Percentiles rank a stretch among this genome's conserved stretches.
These are phyloP conservation scores for Machimus atricapillus DNA, from an alignment of 2,888 invertebrate species.

Conservation along the genomic window DNA sequence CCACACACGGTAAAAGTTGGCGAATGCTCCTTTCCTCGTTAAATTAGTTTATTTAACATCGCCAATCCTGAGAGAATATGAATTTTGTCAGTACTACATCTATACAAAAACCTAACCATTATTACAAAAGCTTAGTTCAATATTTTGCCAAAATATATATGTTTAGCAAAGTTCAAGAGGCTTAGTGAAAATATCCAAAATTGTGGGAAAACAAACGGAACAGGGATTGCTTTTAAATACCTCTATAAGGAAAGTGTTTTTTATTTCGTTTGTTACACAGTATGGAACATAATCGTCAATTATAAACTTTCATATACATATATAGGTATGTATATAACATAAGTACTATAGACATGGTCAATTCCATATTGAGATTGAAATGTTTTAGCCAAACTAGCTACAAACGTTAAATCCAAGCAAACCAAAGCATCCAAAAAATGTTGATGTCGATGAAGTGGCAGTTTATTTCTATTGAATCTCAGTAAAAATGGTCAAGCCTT, in stretches of 20 bases:
- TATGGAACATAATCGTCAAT: background rate
- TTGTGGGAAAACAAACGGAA: background rate
- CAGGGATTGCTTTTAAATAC: background rate
- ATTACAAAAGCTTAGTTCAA: background rate
- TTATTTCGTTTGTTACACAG: background rate
- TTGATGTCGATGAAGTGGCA: too few species aligned
- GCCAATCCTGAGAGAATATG: background rate
- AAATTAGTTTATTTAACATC: background rate
- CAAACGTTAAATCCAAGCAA: too few species aligned
- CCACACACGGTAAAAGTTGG: background rate
- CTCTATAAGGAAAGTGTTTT: background rate
- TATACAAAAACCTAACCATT: background rate
- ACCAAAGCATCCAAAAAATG: too few species aligned
- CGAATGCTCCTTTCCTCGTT: background rate
- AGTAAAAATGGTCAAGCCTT: too few species aligned
- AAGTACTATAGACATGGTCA: too few species aligned
- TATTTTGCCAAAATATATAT: background rate
- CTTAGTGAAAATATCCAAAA: background rate
- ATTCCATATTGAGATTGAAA: too few species aligned
- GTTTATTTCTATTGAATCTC: too few species aligned
- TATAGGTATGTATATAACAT: too few species aligned
- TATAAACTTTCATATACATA: too few species aligned
- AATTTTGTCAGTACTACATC: background rate
- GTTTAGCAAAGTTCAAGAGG: background rate
- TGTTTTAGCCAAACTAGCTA: too few species aligned